Base-by-base conservation (phyloP, 2,888 invertebrate genomes). In the Apotomis capreana region DNA sequence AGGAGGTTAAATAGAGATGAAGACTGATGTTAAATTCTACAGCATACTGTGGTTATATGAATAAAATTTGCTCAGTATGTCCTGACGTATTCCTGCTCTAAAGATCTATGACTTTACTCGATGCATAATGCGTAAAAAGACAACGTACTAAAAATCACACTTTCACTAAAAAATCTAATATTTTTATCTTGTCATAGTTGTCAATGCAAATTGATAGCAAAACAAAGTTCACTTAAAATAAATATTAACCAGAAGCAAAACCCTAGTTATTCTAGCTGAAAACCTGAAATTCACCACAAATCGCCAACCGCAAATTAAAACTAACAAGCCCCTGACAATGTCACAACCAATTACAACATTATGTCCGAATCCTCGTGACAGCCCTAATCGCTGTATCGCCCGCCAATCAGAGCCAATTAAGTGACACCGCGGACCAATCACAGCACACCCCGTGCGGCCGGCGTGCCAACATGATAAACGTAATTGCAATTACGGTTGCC, bases 361-460 rank as follows among this genome's bases (percentile, higher is more conserved):
- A 71, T 49, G 65, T 55, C 67, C 52, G 40, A 59, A 70, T n/a
- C 26, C 55, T 57, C 61, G 15, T 67, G 70, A 71, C 70, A 71
- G 26, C 70, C 70, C 70, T 71, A 71, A 71, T 71, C 61, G 46
- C 46, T 57, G 55, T 71, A 71, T 71, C 70, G 67, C 55, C 67
- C 70, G 60, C 70, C 70, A 71, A 71, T 71, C 70, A 71, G 67
- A 55, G 67, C 67, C 70, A 71, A 71, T 71, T 71, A 67, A 51
- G 55, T 8, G 13, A 40, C 57, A 40, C 65, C 61, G 46, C 67
- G 60, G 67, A 67, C 70, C 70, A 71, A 71, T 71, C 67, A 57
- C 55, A 57, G 67, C 55, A 67, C 65, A 67, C 65, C 12, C 15
- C 55, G 51, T 71, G 70, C 51, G 67, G 70, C 67, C 57, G 57